Conservation (phyloP, 2,888 invertebrate species). For the Eristalinus sepulchralis region DNA sequence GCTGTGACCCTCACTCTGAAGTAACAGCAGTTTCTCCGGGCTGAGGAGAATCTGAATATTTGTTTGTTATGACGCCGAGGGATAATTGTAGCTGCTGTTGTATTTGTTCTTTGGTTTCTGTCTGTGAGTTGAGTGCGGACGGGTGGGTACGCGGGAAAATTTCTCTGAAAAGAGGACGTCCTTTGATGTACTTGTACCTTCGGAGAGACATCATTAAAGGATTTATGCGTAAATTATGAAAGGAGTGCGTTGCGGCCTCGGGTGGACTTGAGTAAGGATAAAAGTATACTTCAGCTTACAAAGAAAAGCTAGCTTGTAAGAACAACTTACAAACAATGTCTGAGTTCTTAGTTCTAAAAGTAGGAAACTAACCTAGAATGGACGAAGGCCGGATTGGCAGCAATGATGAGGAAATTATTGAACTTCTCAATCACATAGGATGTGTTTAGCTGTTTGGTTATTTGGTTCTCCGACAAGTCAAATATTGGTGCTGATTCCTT, state of each 20-base stretch:
- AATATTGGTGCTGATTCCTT: too few species aligned
- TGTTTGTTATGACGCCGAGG: conserved; percentile 3
- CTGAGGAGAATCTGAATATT: neutral
- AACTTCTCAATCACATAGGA: too few species aligned
- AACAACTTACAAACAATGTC: too few species aligned
- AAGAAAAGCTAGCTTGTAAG: too few species aligned
- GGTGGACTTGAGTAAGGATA: too few species aligned
- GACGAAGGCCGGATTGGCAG: too few species aligned
- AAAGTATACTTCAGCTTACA: too few species aligned
- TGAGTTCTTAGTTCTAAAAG: too few species aligned
- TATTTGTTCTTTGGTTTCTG: neutral
- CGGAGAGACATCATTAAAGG: neutral
- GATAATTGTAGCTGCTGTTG: neutral
- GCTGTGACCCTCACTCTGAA: neutral
- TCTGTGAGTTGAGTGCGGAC: neutral
- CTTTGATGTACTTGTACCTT: neutral
- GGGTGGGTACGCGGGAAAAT: neutral
- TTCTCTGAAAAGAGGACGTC: neutral
- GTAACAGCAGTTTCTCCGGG: neutral
- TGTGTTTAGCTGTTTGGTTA: too few species aligned
- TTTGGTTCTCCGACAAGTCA: too few species aligned
- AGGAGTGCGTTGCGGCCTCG: neutral
- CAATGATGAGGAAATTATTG: too few species aligned
- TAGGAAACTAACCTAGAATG: too few species aligned
- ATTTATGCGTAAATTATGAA: neutral